A percentile compares a stretch with the other conserved stretches of the same genome.
phyloP scores from a whole-genome alignment of 2,888 invertebrate genomes.

The Neelides folsomi region DNA sequence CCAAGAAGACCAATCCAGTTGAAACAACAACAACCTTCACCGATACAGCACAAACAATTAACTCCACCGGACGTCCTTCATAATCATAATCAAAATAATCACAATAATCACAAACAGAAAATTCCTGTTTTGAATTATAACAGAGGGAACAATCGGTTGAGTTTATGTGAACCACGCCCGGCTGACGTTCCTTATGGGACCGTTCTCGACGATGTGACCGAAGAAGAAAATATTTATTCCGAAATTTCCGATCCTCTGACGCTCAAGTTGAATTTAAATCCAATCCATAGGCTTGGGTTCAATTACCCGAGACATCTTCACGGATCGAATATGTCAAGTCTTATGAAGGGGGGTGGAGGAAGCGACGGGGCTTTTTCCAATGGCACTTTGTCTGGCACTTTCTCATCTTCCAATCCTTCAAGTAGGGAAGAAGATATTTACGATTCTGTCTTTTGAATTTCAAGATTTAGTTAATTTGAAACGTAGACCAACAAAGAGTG shows the following conservation, averaged over 20 bases:
- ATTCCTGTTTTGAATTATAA: not conserved
- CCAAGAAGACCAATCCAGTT: not conserved
- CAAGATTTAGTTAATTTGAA: not conserved
- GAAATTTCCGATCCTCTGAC: conserved; percentile 32
- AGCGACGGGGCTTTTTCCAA: conserved; percentile 35
- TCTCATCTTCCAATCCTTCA: conserved; percentile 36
- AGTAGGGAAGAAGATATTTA: conserved; percentile 39
- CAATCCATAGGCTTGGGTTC: conserved; percentile 23
- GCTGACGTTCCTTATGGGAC: conserved; percentile 29
- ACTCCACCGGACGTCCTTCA: not conserved
- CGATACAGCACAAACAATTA: no score
- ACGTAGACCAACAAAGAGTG: no score
- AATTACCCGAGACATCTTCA: conserved; percentile 13
- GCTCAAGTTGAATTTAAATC: conserved; percentile 24
- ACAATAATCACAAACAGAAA: not conserved
- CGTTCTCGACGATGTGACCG: conserved; percentile 30
- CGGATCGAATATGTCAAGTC: conserved; percentile 24
- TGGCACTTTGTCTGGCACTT: conserved; percentile 36
- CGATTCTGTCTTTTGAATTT: conserved; percentile 37
- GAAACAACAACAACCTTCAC: no score
- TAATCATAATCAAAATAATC: not conserved
- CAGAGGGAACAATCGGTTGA: not conserved
- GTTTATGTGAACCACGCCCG: not conserved
- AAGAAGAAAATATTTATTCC: conserved; percentile 32
- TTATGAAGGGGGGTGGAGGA: conserved; percentile 35